Conservation (phyloP, 2,797 vertebrate species). For the Sternarchorhynchus goeldii region DNA sequence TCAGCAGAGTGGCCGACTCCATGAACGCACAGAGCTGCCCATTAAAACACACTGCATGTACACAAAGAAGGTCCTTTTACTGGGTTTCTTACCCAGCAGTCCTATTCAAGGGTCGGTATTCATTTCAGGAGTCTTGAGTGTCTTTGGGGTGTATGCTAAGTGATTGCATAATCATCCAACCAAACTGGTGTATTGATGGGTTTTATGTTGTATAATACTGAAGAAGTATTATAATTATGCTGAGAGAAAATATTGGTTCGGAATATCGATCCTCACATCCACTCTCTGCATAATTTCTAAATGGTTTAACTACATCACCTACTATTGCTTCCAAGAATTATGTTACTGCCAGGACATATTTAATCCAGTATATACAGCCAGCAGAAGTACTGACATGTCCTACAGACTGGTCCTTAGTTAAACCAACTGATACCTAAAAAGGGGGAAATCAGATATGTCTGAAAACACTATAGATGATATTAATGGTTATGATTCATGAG, state of each 20-base stretch:
- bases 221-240: slow-evolving; percentile 2
- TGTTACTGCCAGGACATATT: background rate
- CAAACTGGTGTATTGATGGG: background rate
- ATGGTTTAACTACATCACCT: background rate
- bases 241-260: background rate
- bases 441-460: too few relatives aligned
- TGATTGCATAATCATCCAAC: background rate
- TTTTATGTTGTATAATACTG: background rate
- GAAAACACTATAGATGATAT: too few relatives aligned
- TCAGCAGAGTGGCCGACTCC: slow-evolving; percentile 38
- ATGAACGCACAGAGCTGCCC: background rate
- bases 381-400: too few relatives aligned
- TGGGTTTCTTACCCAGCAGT: too few relatives aligned
- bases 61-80: background rate
- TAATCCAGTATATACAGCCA: background rate
- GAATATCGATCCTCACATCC: slow-evolving; percentile 2
- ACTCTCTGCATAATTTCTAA: slow-evolving; percentile 8
- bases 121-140: background rate
- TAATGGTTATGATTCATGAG: too few relatives aligned
- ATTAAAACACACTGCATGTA: slow-evolving; percentile 10
- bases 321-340: background rate
- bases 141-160: background rate
- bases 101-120: background rate
- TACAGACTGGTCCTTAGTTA: too few relatives aligned
- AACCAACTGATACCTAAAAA: too few relatives aligned